phyloP scores from a whole-genome alignment of 37 sponge, comb jelly and placozoan species.

The Theonella swinhoei region DNA sequence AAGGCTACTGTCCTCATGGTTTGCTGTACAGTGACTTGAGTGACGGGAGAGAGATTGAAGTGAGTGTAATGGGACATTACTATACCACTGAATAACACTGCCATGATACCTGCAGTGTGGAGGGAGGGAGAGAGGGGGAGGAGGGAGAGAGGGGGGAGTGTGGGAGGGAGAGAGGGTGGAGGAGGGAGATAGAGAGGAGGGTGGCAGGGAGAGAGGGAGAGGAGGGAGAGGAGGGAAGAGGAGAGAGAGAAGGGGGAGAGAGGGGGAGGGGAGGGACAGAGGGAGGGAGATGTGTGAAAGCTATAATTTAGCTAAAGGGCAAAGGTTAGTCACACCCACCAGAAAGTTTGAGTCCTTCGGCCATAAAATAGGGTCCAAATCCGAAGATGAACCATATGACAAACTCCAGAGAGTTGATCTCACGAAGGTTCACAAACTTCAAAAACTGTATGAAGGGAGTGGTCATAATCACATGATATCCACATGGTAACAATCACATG shows the following conservation, averaged over 20 bases:
- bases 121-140: background rate
- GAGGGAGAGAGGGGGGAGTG: background rate
- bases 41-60: constrained; percentile 89
- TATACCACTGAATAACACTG: constrained; percentile 92
- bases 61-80: constrained; percentile 98
- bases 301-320: no score
- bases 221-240: background rate
- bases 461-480: background rate
- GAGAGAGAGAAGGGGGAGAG: background rate
- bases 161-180: background rate
- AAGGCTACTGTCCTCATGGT: constrained; percentile 86
- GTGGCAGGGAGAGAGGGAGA: background rate
- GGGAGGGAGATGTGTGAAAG: background rate
- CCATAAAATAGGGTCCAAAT: constrained; percentile 90
- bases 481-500: background rate
- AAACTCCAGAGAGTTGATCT: constrained; percentile 88
- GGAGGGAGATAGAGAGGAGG: background rate
- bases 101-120: constrained; percentile 81
- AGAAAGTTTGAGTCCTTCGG: constrained; percentile 91
- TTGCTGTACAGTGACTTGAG: constrained; percentile 91
- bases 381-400: constrained; percentile 83
- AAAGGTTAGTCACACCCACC: constrained; percentile 34
- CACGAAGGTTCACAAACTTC: constrained; percentile 74
- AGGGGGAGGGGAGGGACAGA: no score
- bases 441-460: constrained; percentile 41